Conservation (phyloP, 2,888 invertebrate species). For the Drosophila infuscata region DNA sequence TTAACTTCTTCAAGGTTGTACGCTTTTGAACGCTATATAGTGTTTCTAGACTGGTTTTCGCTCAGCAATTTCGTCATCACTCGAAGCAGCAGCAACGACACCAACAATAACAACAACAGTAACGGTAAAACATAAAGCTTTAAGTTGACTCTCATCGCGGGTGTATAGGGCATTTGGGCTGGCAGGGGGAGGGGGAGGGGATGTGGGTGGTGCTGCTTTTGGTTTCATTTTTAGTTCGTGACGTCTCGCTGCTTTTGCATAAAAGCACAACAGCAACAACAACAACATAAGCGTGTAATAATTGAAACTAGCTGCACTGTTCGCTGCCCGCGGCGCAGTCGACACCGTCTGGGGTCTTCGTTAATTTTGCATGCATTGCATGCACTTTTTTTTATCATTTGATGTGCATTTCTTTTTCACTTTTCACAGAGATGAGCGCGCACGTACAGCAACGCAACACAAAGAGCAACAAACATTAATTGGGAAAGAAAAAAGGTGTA, state of each 20-base stretch:
- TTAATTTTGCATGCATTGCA: constrained; percentile 59
- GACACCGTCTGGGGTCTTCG: constrained; percentile 30
- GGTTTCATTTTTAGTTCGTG: constrained; percentile 55
- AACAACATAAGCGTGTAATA: constrained; percentile 44
- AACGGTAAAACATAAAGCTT: constrained; percentile 47
- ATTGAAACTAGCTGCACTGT: constrained; percentile 54
- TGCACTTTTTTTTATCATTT: constrained; percentile 38
- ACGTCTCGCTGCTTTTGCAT: constrained; percentile 56
- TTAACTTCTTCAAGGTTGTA: constrained; percentile 74
- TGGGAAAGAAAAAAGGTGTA: constrained; percentile 22
- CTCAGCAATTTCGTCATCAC: constrained; percentile 75
- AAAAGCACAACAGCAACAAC: constrained; percentile 44
- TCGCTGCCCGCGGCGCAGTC: constrained; percentile 23
- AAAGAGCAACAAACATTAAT: constrained; percentile 38
- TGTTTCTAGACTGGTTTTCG: constrained; percentile 78
- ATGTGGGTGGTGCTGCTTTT: constrained; percentile 9
- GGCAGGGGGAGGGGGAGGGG: neutral
- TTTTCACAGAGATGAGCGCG: constrained; percentile 46
- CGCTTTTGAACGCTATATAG: constrained; percentile 47
- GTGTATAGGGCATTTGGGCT: constrained; percentile 40
- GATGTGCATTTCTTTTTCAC: constrained; percentile 43
- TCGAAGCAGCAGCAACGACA: constrained; percentile 22
- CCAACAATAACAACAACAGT: constrained; percentile 39
- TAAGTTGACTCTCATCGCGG: constrained; percentile 39
- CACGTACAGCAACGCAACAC: constrained; percentile 25